A percentile compares a stretch with the other conserved stretches of the same genome.
Conservation (phyloP, 2,888 invertebrate genomes). For the Nephrocerus scutellatus region DNA sequence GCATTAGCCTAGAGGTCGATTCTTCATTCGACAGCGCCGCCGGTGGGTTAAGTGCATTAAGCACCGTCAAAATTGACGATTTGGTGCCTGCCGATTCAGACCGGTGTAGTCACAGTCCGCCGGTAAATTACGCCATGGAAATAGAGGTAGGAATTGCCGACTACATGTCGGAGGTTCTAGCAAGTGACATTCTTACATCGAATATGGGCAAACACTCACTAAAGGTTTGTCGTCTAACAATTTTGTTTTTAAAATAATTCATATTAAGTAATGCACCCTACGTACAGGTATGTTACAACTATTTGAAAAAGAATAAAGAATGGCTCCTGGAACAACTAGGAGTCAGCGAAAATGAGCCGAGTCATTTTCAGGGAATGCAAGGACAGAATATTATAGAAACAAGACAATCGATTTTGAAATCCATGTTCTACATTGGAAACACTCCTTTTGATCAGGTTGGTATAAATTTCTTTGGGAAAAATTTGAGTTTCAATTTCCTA, state of each 20-base stretch:
- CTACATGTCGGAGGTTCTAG: slow-evolving; percentile 52
- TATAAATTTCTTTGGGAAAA: not conserved
- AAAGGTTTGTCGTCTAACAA: slow-evolving; percentile 38
- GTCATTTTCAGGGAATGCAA: slow-evolving; percentile 40
- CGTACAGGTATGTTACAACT: slow-evolving; percentile 61
- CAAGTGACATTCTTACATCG: slow-evolving; percentile 58
- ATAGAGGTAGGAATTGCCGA: slow-evolving; percentile 48
- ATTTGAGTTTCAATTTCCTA: slow-evolving; percentile 14
- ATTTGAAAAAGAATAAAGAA: slow-evolving; percentile 61
- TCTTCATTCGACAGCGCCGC: slow-evolving; percentile 21
- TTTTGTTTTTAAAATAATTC: slow-evolving; percentile 5
- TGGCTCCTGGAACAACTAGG: slow-evolving; percentile 59
- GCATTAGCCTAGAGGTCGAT: slow-evolving; percentile 47
- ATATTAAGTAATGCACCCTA: not conserved
- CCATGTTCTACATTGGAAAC: slow-evolving; percentile 74
- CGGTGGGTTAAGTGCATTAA: slow-evolving; percentile 38
- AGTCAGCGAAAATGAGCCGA: slow-evolving; percentile 41
- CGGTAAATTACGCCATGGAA: slow-evolving; percentile 41
- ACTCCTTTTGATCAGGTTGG: slow-evolving; percentile 68
- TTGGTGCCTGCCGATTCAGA: slow-evolving; percentile 33
- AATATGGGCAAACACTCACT: slow-evolving; percentile 53
- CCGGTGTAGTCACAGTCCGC: slow-evolving; percentile 36
- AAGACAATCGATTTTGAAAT: slow-evolving; percentile 56
- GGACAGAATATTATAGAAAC: slow-evolving; percentile 43
- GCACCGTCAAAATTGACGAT: slow-evolving; percentile 43